Conservation (phyloP, 2,113 vertebrate species). For the Rhegmatorhina hoffmannsi region DNA sequence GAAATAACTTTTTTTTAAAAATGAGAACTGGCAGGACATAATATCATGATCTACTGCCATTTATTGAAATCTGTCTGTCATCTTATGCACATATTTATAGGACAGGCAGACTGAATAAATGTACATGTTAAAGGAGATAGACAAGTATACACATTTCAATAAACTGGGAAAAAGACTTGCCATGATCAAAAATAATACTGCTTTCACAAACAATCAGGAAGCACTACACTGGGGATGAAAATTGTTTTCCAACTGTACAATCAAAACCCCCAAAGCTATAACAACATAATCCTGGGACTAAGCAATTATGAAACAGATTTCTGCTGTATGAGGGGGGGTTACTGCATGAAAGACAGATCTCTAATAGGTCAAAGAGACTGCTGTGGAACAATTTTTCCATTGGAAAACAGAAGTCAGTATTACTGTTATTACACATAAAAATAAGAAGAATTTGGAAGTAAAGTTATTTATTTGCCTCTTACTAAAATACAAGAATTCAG, state of each 20-base stretch:
- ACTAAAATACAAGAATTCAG: neutral
- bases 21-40: neutral
- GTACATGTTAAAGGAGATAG: neutral
- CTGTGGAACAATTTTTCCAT: neutral
- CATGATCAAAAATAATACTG: neutral
- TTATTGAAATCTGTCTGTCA: conserved; percentile 29
- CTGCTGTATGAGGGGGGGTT: neutral
- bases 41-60: neutral
- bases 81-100: neutral
- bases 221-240: neutral
- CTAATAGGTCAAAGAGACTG: neutral
- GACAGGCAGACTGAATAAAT: neutral
- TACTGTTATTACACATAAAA: neutral
- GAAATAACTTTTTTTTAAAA: neutral
- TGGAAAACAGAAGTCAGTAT: neutral
- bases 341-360: neutral
- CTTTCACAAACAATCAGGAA: neutral
- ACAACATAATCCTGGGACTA: neutral
- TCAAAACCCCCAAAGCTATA: neutral
- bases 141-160: neutral
- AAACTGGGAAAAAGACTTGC: neutral
- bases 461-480: neutral
- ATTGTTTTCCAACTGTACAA: neutral
- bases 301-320: neutral
- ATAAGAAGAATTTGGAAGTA: neutral